Evolutionary conservation across 2,888 invertebrate genomes (phyloP).

Genomic region (Digitonthophagus gazella): DNA sequence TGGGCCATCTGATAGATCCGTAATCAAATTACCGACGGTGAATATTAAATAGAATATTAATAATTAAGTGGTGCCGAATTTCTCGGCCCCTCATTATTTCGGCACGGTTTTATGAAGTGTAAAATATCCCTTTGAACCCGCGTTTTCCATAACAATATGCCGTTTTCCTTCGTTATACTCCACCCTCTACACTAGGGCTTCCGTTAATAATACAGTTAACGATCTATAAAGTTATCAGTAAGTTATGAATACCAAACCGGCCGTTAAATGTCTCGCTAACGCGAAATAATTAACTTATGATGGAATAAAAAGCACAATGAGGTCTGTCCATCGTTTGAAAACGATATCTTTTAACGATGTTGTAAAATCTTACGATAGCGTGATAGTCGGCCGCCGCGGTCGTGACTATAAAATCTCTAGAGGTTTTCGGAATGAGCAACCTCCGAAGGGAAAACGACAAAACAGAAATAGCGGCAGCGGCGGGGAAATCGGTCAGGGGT

Average conservation of each 20-base stretch:
- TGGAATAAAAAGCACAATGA: neutral
- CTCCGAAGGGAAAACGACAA: neutral
- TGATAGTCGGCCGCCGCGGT: neutral
- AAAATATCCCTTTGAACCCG: no score
- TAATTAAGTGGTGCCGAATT: no score
- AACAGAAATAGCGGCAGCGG: neutral
- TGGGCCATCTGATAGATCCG: no score
- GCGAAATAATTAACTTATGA: neutral
- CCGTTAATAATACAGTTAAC: neutral
- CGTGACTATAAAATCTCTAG: neutral
- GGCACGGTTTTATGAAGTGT: no score
- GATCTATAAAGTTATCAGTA: neutral
- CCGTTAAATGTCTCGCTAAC: neutral
- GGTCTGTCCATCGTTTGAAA: neutral
- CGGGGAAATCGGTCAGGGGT: conserved; percentile 1
- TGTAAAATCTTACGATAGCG: neutral
- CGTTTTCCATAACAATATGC: no score
- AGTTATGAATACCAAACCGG: neutral
- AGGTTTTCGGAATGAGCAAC: neutral
- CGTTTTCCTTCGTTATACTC: neutral
- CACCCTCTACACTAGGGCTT: neutral
- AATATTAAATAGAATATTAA: no score
- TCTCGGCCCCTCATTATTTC: no score
- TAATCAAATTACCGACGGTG: no score
- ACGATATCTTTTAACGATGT: neutral